Evolutionary conservation across 2,888 invertebrate genomes (phyloP).

Genomic region (Scelioninae gen. 2): DNA sequence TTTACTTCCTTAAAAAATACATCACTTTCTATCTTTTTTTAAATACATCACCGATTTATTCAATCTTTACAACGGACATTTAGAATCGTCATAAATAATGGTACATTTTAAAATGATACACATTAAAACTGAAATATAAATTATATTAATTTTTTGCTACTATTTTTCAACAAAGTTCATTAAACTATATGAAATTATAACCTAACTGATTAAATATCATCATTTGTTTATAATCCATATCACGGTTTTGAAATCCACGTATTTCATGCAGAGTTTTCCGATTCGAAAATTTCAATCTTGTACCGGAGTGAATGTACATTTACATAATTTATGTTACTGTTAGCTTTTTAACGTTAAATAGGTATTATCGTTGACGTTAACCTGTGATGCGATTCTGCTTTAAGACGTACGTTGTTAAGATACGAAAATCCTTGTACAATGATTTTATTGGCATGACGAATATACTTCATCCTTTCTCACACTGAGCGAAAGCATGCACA

Average conservation of each 20-base stretch:
- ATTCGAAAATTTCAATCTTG: too few relatives aligned
- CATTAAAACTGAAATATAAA: background rate
- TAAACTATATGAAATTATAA: slow-evolving; percentile 10
- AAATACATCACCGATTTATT: background rate
- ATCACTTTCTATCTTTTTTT: too few relatives aligned
- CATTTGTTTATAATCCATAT: background rate
- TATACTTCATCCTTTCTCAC: slow-evolving; percentile 31
- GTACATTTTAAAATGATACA: background rate
- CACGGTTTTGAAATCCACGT: too few relatives aligned
- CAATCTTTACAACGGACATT: slow-evolving; percentile 20
- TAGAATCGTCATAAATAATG: too few relatives aligned
- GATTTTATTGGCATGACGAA: background rate
- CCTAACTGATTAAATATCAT: slow-evolving; percentile 2
- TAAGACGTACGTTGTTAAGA: too few relatives aligned
- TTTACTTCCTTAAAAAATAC: too few relatives aligned
- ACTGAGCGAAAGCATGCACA: slow-evolving; percentile 31
- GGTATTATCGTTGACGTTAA: background rate
- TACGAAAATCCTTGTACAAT: too few relatives aligned
- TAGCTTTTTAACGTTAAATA: background rate
- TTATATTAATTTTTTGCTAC: background rate
- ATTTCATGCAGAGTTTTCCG: too few relatives aligned
- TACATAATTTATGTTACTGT: background rate
- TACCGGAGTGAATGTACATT: too few relatives aligned
- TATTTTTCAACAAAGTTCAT: background rate
- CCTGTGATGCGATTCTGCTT: too few relatives aligned